A percentile compares a stretch with the other conserved stretches of the same genome.
Conservation (phyloP, 2,888 invertebrate species). For the Chrysotoxum bicinctum region DNA sequence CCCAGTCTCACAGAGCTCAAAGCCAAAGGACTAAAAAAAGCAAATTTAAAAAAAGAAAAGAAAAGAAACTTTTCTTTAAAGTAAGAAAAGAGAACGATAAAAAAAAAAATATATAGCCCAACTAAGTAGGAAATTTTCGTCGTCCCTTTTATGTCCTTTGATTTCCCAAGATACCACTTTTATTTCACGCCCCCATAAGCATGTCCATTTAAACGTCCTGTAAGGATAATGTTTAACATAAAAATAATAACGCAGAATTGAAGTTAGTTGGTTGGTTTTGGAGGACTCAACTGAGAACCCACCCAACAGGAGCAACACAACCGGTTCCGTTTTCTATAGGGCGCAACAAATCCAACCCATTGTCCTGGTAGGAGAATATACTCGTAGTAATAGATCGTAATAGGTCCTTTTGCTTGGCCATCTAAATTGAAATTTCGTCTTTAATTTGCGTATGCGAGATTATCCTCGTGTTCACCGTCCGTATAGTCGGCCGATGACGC, state of each 20-base stretch:
- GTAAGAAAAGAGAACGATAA: neutral
- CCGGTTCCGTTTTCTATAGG: slow-evolving; percentile 14
- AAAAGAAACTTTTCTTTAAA: neutral
- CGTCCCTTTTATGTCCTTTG: slow-evolving; percentile 69
- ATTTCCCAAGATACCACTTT: slow-evolving; percentile 72
- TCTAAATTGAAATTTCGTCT: slow-evolving; percentile 60
- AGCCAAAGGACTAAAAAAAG: slow-evolving; percentile 20
- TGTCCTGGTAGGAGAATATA: slow-evolving; percentile 47
- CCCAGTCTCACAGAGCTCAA: slow-evolving; percentile 25
- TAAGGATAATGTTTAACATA: slow-evolving; percentile 71
- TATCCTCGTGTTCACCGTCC: slow-evolving; percentile 25
- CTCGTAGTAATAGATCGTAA: slow-evolving; percentile 63
- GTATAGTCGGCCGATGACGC: neutral
- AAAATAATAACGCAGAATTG: slow-evolving; percentile 66
- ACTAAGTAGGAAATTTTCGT: slow-evolving; percentile 52
- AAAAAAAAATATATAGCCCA: slow-evolving; percentile 1
- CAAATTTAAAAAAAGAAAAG: slow-evolving; percentile 35
- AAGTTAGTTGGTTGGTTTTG: slow-evolving; percentile 33
- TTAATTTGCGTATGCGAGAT: slow-evolving; percentile 61
- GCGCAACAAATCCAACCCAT: slow-evolving; percentile 64
- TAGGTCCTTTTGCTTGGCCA: slow-evolving; percentile 55
- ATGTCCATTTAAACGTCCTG: slow-evolving; percentile 71
- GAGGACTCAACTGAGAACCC: neutral
- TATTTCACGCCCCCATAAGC: slow-evolving; percentile 71
- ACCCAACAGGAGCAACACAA: slow-evolving; percentile 1